Evolutionary conservation across 2,797 vertebrate genomes (phyloP).

Genomic region (Lagodon rhomboides): DNA sequence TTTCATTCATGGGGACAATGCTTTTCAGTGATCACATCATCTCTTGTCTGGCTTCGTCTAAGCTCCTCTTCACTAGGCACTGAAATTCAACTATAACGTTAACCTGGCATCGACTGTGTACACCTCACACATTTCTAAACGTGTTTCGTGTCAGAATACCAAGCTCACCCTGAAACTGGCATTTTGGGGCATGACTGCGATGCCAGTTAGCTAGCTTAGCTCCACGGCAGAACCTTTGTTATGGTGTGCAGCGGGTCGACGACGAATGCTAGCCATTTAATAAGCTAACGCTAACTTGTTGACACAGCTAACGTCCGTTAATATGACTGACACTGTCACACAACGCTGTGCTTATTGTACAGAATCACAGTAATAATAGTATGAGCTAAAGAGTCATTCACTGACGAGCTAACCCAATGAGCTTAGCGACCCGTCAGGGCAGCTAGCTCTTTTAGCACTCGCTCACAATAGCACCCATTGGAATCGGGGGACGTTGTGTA

Average conservation of each 20-base stretch:
- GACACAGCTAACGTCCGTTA: conserved; percentile 34
- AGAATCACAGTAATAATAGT: not conserved
- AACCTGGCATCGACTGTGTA: no score
- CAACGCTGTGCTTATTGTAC: not conserved
- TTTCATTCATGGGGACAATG: conserved; percentile 58
- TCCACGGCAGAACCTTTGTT: conserved; percentile 74
- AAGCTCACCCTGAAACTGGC: conserved; percentile 26
- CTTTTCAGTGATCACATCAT: conserved; percentile 42
- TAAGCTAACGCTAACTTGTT: conserved; percentile 50
- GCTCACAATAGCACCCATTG: conserved; percentile 62
- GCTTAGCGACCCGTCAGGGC: conserved; percentile 32
- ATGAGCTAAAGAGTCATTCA: not conserved
- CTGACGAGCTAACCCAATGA: conserved; percentile 8
- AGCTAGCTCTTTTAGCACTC: conserved; percentile 54
- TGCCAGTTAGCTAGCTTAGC: conserved; percentile 61
- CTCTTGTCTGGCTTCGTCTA: not conserved
- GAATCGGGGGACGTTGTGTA: conserved; percentile 40
- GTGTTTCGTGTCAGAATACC: conserved; percentile 7
- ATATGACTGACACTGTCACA: conserved; percentile 6
- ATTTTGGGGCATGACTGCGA: conserved; percentile 52
- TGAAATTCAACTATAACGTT: not conserved
- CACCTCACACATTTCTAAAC: not conserved
- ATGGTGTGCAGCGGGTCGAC: conserved; percentile 71
- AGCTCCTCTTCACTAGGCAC: not conserved
- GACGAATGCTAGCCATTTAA: conserved; percentile 54